phyloP scores from a whole-genome alignment of 2,797 vertebrate species.

The Meda fulgida region DNA sequence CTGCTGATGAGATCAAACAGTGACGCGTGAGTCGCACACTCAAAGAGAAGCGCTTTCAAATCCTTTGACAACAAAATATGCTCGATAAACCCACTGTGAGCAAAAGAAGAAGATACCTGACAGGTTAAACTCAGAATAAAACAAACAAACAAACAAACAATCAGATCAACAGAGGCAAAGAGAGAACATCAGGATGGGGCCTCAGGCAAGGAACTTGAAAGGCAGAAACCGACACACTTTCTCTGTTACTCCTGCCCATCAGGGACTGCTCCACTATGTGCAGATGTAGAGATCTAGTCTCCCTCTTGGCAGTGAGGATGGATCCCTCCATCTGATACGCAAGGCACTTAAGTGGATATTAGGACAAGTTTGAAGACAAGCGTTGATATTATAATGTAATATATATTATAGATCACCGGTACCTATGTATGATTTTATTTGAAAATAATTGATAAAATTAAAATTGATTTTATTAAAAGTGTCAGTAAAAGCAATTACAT shows the following conservation, averaged over 20 bases:
- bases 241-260: slow-evolving; percentile 45
- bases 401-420: background rate
- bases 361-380: background rate
- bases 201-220: slow-evolving; percentile 51
- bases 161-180: slow-evolving; percentile 34
- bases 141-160: slow-evolving; percentile 49
- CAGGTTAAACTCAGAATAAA: slow-evolving; percentile 41
- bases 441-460: background rate
- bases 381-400: background rate
- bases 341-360: background rate
- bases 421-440: background rate
- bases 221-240: slow-evolving; percentile 37
- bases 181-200: slow-evolving; percentile 52
- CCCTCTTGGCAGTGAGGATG: background rate
- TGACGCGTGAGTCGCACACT: background rate
- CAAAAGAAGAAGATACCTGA: slow-evolving; percentile 42
- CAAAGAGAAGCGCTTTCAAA: slow-evolving; percentile 1
- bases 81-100: slow-evolving; percentile 15
- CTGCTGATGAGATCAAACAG: slow-evolving; percentile 30
- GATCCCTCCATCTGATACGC: slow-evolving; percentile 1
- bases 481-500: background rate
- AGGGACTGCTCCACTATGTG: slow-evolving; percentile 15
- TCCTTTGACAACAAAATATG: slow-evolving; percentile 40
- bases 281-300: slow-evolving; percentile 23
- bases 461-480: background rate